These are phyloP conservation scores for Cyrtodaria siliqua DNA, from an alignment of 2,888 invertebrate species.

Conservation along the genomic window DNA sequence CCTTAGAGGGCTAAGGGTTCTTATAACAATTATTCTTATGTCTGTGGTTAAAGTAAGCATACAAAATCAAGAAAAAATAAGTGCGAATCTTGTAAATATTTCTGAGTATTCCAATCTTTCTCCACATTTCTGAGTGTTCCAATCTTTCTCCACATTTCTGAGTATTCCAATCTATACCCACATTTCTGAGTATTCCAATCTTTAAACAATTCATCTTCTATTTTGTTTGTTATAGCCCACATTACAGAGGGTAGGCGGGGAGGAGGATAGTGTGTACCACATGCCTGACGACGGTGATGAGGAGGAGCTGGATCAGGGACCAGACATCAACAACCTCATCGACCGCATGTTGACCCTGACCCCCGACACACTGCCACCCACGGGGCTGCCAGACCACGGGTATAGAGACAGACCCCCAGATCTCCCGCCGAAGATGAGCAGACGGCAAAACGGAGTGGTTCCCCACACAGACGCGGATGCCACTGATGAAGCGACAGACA, in stretches of 20 bases:
- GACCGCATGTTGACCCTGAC: constrained; percentile 81
- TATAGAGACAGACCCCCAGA: constrained; percentile 85
- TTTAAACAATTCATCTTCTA: too few species aligned
- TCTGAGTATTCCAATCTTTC: too few species aligned
- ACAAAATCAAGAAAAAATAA: too few species aligned
- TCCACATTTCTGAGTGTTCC: too few species aligned
- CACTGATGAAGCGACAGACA: constrained; percentile 22
- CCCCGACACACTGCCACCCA: constrained; percentile 73
- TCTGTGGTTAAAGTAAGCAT: too few species aligned
- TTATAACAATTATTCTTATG: too few species aligned
- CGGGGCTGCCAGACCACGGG: constrained; percentile 34
- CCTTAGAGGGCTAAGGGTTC: too few species aligned
- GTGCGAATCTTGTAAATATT: too few species aligned
- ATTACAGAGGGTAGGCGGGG: background rate
- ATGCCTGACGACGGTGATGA: constrained; percentile 51
- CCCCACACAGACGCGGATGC: constrained; percentile 16
- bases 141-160: too few species aligned
- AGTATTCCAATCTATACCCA: too few species aligned
- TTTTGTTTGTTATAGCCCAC: constrained; percentile 3
- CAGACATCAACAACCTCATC: constrained; percentile 76
- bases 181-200: too few species aligned
- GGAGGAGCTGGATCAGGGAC: constrained; percentile 69
- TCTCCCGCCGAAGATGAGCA: constrained; percentile 77
- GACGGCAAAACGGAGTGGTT: constrained; percentile 74
- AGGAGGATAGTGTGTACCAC: constrained; percentile 37